Evolutionary conservation across 2,888 invertebrate species (phyloP), one percentile per base, ranked within the genome.

Genomic region (Carabus problematicus): DNA sequence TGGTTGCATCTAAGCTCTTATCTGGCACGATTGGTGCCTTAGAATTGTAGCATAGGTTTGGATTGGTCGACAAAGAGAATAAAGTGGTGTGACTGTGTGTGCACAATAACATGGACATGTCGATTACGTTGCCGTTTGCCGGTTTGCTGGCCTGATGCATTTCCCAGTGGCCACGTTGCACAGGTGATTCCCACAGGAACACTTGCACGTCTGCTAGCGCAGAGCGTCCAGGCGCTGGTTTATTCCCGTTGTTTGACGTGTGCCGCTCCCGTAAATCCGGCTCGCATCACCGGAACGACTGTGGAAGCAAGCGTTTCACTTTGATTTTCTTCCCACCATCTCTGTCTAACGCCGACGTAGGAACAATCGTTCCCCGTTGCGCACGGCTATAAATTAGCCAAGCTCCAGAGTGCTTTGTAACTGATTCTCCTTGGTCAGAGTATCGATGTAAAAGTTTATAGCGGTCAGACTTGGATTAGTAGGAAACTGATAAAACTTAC

Each of bases 331-430:
- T 67, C 43, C 18, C 42, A n/a, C 43, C 18, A 14, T 43, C 18
- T 16, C 16, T 52, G 52, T 52, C 19, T 12, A 18, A 18, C 40
- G 12, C 49, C 29, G 29, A n/a, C 39, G 49, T 45, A 62, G 47
- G 18, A 68, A 69, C 69, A 69, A 69, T 69, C 61, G 49, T 49
- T 62, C 69, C 62, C 29, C 59, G 58, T 16, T 62, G 69, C 56
- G 62, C 45, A 41, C n/a, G 62, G 69, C 69, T 18, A 69, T 69
- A 69, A 69, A 69, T 69, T 69, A 69, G 69, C 47, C 56, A 9
- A 55, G 62, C 61, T 69, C 69, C 45, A 56, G 69, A 69, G 69
- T 69, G 69, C 69, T 69, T 69, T 69, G 69, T 69, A 69, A 69
- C 69, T 61, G 69, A 69, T 69, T 69, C 69, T 55, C 56, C 45